A percentile compares a stretch with the other conserved stretches of the same genome.
Evolutionary conservation across 2,113 vertebrate genomes (phyloP).

Genomic region (Peromyscus leucopus): DNA sequence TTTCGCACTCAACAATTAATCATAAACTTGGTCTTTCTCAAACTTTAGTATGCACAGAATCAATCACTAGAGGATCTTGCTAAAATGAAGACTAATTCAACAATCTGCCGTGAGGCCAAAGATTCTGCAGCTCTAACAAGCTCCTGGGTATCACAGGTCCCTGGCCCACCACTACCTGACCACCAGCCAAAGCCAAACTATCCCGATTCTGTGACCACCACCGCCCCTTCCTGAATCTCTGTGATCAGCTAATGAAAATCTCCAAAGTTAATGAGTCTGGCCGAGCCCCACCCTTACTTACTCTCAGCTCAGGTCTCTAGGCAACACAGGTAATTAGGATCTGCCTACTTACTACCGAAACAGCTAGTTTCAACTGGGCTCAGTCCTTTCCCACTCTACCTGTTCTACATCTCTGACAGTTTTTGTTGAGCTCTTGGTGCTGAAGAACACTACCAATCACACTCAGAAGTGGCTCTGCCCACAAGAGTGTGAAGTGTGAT

Average conservation of each 20-base stretch:
- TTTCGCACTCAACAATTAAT: constrained; percentile 29
- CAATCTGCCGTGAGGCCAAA: background rate
- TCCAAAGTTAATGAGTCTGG: constrained; percentile 62
- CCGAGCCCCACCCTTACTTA: constrained; percentile 31
- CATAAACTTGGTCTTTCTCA: constrained; percentile 25
- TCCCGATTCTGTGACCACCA: background rate
- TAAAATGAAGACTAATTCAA: constrained; percentile 60
- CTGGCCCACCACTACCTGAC: background rate
- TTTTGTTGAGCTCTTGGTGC: background rate
- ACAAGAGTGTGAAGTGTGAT: background rate
- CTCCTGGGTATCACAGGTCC: background rate
- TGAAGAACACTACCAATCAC: constrained; percentile 39
- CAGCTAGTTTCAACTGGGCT: constrained; percentile 53
- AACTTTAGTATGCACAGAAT: constrained; percentile 22
- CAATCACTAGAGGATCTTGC: constrained; percentile 52
- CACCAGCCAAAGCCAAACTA: background rate
- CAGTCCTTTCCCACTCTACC: constrained; percentile 49
- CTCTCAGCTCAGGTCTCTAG: constrained; percentile 70
- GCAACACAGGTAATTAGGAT: constrained; percentile 77
- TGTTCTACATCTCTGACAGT: constrained; percentile 63
- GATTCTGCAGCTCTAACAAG: constrained; percentile 35
- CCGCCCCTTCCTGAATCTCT: background rate
- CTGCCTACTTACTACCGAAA: constrained; percentile 64
- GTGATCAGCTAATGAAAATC: constrained; percentile 64
- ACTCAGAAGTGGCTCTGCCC: background rate